Base-by-base conservation (phyloP, 2,888 invertebrate genomes). In the Endotricha flammealis region DNA sequence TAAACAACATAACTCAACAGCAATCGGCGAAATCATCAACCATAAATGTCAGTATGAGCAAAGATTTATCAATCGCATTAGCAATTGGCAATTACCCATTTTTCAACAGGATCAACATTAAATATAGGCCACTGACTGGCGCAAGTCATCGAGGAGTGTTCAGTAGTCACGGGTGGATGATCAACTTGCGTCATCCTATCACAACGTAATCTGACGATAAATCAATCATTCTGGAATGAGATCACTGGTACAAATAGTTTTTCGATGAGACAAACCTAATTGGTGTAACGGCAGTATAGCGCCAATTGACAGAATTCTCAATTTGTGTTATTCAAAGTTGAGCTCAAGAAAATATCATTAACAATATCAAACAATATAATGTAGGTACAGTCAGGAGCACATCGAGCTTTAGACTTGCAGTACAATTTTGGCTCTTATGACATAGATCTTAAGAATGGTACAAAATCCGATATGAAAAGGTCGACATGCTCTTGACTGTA, bases 101-200 rank as follows among this genome's bases (percentile, higher is more conserved):
- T 56, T 50, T 70, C 60, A 60, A 61, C 64, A 66, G 59, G 58
- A 63, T 58, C 66, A 64, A 70, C 55, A 72, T 63, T 71, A 69
- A 75, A 81, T 74, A 74, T 81, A 74, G 78, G 73, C 55, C 76
- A 68, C 63, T 53, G 57, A 64, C 62, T 67, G 65, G 55, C 50
- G 53, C 55, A 57, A 62, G 53, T 66, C 69, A 70, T 57, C 67
- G 61, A 75, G 83, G 78, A 81, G 85, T 82, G 85, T 75, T 75
- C 79, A 57, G 53, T 61, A 61, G 83, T 80, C 78, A 83, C 64
- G 83, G 79, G 45, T 71, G 62, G 69, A 48, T 72, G 69, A 64
- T 44, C 71, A n/a, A 64, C 69, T 85, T 85, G 82, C 85, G 83
- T 85, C 83, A 85, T 68, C 70, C 57, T 57, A 58, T 69, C 68